A percentile compares a stretch with the other conserved stretches of the same genome.
These are phyloP conservation scores for Cactoblastis cactorum DNA, from an alignment of 2,888 invertebrate species.

Conservation along the genomic window DNA sequence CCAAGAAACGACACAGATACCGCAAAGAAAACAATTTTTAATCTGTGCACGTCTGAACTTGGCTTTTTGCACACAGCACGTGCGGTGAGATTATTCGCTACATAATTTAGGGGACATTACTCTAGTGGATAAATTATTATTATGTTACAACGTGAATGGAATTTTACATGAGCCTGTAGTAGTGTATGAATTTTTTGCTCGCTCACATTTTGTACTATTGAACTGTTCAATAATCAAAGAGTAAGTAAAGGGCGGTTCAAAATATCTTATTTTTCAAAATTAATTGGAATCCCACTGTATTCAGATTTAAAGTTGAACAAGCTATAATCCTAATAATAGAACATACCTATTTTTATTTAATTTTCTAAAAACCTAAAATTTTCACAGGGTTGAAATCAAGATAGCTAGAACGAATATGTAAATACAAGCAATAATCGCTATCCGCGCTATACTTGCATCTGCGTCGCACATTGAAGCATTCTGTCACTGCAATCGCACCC, in stretches of 20 bases:
- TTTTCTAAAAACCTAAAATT: no score
- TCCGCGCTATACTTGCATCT: background rate
- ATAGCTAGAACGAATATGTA: no score
- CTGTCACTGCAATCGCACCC: constrained; percentile 9
- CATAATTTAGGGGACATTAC: constrained; percentile 6
- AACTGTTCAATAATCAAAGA: background rate
- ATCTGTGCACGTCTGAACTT: background rate
- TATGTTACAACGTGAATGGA: background rate
- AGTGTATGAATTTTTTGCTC: no score
- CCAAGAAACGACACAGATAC: background rate
- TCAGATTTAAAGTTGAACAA: no score
- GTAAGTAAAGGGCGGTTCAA: no score
- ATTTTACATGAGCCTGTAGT: background rate
- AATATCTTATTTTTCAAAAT: no score
- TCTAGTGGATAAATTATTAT: background rate
- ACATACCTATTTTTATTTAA: no score
- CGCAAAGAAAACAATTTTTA: background rate
- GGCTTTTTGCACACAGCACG: background rate
- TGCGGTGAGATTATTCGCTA: background rate
- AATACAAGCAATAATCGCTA: background rate
- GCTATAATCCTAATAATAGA: no score
- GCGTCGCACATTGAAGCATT: constrained; percentile 2
- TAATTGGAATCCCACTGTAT: no score
- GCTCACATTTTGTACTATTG: background rate
- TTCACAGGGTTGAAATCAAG: no score